phyloP scores from a whole-genome alignment of 2,888 invertebrate species.

The Abrostola tripartita region DNA sequence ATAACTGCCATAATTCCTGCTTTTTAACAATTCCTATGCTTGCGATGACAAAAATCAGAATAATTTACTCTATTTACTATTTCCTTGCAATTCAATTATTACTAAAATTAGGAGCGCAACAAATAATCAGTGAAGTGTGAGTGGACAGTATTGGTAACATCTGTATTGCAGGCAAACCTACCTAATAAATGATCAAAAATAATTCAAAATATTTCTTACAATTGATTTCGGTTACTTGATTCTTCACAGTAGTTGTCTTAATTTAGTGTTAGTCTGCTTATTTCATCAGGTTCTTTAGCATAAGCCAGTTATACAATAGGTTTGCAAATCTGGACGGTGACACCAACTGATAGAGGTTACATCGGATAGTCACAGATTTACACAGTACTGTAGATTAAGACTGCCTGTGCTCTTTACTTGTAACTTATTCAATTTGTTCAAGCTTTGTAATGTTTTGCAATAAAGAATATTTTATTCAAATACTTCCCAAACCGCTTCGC shows the following conservation, averaged over 20 bases:
- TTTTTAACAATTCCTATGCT: too few species aligned
- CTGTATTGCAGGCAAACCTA: conserved; percentile 30
- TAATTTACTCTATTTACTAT: too few species aligned
- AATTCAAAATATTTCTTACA: conserved; percentile 35
- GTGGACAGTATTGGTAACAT: conserved; percentile 4
- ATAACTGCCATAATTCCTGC: too few species aligned
- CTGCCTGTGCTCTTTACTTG: too few species aligned
- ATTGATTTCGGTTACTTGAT: conserved; percentile 39
- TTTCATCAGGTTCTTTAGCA: conserved; percentile 34
- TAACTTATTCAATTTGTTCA: too few species aligned
- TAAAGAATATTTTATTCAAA: too few species aligned
- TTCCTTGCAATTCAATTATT: background rate
- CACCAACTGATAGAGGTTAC: background rate
- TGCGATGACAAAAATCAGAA: too few species aligned
- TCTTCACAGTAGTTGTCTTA: conserved; percentile 34
- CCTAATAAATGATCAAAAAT: too few species aligned
- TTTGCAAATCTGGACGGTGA: conserved; percentile 1
- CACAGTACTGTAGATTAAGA: too few species aligned
- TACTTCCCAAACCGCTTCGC: too few species aligned
- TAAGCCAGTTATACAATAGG: conserved; percentile 32
- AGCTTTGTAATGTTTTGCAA: too few species aligned
- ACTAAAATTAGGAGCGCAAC: background rate
- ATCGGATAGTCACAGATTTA: too few species aligned
- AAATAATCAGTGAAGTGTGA: background rate
- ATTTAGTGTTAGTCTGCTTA: conserved; percentile 23